Evolutionary conservation across 2,797 vertebrate species (phyloP).

Genomic region (Cyclopterus lumpus): DNA sequence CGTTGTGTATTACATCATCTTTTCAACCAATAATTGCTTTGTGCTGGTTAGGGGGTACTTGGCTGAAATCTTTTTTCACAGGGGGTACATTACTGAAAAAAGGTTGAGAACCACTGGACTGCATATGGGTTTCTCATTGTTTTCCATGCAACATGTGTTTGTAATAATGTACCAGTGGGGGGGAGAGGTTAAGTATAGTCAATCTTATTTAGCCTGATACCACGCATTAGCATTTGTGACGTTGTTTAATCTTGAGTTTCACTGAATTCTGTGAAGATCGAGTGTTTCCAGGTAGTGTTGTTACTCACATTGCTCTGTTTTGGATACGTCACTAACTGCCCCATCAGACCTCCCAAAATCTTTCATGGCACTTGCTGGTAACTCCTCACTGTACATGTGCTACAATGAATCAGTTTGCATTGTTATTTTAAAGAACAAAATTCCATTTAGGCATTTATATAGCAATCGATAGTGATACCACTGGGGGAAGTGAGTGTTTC

Average conservation of each 20-base stretch:
- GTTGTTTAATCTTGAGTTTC: not conserved
- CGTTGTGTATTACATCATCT: too few relatives aligned
- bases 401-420: not conserved
- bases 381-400: not conserved
- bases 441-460: not conserved
- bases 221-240: not conserved
- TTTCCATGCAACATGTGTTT: not conserved
- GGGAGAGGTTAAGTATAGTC: not conserved
- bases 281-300: conserved; percentile 1
- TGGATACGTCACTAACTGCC: conserved; percentile 1
- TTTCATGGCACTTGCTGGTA: not conserved
- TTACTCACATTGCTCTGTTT: not conserved
- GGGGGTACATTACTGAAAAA: too few relatives aligned
- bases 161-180: not conserved
- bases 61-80: too few relatives aligned
- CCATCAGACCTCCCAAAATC: not conserved
- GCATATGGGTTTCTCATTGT: not conserved
- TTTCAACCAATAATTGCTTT: too few relatives aligned
- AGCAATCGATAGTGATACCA: conserved; percentile 25
- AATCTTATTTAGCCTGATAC: not conserved
- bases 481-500: not conserved
- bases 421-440: not conserved
- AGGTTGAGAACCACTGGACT: too few relatives aligned
- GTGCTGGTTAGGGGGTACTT: too few relatives aligned
- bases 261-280: not conserved